Evolutionary conservation across 2,888 invertebrate genomes (phyloP).

Genomic region (Venusia cambrica): DNA sequence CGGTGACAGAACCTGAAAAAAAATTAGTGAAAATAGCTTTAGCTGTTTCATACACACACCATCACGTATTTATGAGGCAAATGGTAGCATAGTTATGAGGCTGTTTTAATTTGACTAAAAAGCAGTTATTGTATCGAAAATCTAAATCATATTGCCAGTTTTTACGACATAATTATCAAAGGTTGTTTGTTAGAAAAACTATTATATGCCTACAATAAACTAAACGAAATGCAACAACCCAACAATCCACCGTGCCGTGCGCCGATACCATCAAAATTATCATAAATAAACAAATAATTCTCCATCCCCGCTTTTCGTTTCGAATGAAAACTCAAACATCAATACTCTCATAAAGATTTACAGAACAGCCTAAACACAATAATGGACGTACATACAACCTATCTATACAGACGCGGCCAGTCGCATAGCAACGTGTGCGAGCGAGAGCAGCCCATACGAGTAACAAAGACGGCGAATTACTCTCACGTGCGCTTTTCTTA

Average conservation of each 20-base stretch:
- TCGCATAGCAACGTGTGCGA: slow-evolving; percentile 32
- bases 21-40: slow-evolving; percentile 16
- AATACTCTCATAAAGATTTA: slow-evolving; percentile 30
- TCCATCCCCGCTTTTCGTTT: slow-evolving; percentile 13
- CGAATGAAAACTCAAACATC: slow-evolving; percentile 28
- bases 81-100: slow-evolving; percentile 15
- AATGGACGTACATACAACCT: slow-evolving; percentile 58
- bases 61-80: slow-evolving; percentile 23
- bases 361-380: slow-evolving; percentile 41
- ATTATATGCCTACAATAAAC: slow-evolving; percentile 1
- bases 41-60: slow-evolving; percentile 9
- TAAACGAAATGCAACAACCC: not conserved
- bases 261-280: slow-evolving; percentile 12
- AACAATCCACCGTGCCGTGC: slow-evolving; percentile 5
- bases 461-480: slow-evolving; percentile 34
- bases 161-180: too few relatives aligned
- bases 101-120: slow-evolving; percentile 26
- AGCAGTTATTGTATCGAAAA: slow-evolving; percentile 13
- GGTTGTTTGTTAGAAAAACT: too few relatives aligned
- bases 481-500: slow-evolving; percentile 33
- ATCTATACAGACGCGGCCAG: slow-evolving; percentile 35
- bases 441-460: slow-evolving; percentile 35
- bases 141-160: too few relatives aligned
- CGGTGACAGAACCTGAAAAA: slow-evolving; percentile 9
- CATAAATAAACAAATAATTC: slow-evolving; percentile 23